A percentile compares a stretch with the other conserved stretches of the same genome.
phyloP scores from a whole-genome alignment of 2,888 invertebrate species.

The Sarcophaga variegata region DNA sequence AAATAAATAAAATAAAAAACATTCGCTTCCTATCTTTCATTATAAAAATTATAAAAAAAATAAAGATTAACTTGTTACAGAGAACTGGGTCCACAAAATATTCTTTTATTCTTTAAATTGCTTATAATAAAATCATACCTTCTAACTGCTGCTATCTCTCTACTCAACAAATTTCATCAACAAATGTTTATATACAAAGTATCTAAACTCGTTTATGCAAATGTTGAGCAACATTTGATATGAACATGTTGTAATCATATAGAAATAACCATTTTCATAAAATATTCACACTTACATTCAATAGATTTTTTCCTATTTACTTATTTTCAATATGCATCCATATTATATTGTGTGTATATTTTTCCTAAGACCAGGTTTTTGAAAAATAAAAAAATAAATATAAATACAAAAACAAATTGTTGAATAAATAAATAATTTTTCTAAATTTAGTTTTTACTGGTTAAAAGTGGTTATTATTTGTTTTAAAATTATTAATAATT shows the following conservation, averaged over 20 bases:
- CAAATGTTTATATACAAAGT: constrained; percentile 48
- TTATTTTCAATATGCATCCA: constrained; percentile 13
- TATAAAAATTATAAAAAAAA: no score
- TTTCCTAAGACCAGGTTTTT: constrained; percentile 48
- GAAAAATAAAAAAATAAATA: not conserved
- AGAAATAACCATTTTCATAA: not conserved
- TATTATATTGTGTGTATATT: not conserved
- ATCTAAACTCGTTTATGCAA: not conserved
- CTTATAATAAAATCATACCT: not conserved
- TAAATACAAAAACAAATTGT: not conserved
- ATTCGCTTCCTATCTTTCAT: no score
- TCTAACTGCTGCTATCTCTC: not conserved
- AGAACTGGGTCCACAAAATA: no score
- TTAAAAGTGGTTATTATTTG: constrained; percentile 72
- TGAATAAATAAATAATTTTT: constrained; percentile 41
- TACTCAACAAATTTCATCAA: not conserved
- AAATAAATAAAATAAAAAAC: no score
- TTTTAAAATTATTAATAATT: constrained; percentile 47
- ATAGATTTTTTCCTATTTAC: constrained; percentile 52
- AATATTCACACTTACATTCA: not conserved
- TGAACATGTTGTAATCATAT: not conserved
- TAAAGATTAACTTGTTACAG: no score
- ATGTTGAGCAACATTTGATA: constrained; percentile 3
- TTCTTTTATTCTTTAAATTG: no score
- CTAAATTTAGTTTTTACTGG: constrained; percentile 75